A percentile compares a stretch with the other conserved stretches of the same genome.
Evolutionary conservation across 2,113 vertebrate species (phyloP).

Genomic region (Trochalopteron elliotii): DNA sequence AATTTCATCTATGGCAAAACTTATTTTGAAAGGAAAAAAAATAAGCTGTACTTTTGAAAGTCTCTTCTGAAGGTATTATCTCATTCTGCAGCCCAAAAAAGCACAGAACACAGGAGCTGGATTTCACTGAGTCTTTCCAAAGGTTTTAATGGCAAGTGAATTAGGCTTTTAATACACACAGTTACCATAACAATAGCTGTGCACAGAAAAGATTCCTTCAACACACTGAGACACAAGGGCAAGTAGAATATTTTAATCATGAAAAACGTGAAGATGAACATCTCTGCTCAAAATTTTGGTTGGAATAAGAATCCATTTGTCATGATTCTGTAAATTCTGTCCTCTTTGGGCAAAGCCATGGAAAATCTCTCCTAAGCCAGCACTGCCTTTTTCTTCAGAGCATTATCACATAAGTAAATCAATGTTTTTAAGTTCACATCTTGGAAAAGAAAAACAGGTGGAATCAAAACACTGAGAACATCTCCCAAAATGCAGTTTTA

Average conservation of each 20-base stretch:
- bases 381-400: background rate
- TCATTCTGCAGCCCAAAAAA: background rate
- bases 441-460: background rate
- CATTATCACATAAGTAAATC: background rate
- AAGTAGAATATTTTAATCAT: background rate
- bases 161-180: constrained; percentile 48
- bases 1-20: background rate
- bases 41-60: background rate
- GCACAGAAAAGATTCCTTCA: constrained; percentile 24
- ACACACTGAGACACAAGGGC: background rate
- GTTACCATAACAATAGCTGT: constrained; percentile 57
- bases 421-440: background rate
- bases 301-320: background rate
- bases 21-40: background rate
- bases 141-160: constrained; percentile 26
- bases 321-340: background rate
- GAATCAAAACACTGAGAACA: background rate
- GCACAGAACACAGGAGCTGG: background rate
- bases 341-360: background rate
- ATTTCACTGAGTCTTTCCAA: background rate
- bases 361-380: background rate
- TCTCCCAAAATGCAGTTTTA: background rate
- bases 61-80: background rate
- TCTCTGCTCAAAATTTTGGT: background rate
- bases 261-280: background rate